Conservation (phyloP, 2,113 vertebrate genomes). For the Zingel zingel region DNA sequence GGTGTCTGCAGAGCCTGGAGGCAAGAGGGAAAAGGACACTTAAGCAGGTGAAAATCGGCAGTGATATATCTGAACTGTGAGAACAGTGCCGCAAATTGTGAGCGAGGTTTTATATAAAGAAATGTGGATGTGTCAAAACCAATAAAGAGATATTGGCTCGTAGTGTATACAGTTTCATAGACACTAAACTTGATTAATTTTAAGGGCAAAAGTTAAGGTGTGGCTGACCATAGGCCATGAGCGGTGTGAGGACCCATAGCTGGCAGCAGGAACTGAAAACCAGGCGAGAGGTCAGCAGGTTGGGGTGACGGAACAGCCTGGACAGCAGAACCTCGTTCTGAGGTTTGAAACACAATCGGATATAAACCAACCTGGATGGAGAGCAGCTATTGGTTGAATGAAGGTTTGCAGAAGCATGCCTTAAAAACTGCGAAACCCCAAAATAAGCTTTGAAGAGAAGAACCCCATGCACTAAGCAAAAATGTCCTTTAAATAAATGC, state of each 20-base stretch:
- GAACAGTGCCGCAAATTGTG: neutral
- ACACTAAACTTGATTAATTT: neutral
- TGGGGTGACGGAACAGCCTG: constrained; percentile 92
- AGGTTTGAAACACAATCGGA: constrained; percentile 44
- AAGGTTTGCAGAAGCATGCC: neutral
- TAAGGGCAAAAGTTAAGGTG: neutral
- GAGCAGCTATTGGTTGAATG: neutral
- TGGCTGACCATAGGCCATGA: constrained; percentile 95
- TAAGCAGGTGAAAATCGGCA: neutral
- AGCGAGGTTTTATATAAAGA: neutral
- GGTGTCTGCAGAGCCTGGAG: constrained; percentile 92
- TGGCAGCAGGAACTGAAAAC: constrained; percentile 94
- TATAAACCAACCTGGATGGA: neutral
- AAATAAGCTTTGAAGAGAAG: neutral
- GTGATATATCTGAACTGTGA: neutral
- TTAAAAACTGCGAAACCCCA: too few relatives aligned
- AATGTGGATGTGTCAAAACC: neutral
- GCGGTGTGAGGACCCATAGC: constrained; percentile 96
- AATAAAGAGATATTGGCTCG: too few relatives aligned
- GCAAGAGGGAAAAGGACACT: constrained; percentile 12
- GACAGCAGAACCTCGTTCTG: constrained; percentile 94
- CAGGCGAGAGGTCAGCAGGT: constrained; percentile 92
- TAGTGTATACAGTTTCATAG: neutral
- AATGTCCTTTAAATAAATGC: neutral
- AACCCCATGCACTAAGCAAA: fast-evolving